Conservation (phyloP, 2,888 invertebrate species). For the Griposia aprilina region DNA sequence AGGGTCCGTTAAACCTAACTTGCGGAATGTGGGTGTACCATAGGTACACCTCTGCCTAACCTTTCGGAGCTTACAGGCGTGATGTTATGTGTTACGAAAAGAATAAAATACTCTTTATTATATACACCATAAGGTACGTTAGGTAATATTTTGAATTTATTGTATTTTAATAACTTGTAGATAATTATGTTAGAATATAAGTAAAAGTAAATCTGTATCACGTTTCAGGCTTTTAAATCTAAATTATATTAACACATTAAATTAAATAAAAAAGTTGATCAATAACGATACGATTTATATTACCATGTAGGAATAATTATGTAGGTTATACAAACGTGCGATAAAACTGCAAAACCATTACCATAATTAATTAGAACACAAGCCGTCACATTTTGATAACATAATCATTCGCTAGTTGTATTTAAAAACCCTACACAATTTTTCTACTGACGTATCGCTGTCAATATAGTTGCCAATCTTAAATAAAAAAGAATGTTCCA, state of each 20-base stretch:
- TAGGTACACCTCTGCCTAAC: not conserved
- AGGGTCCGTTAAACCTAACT: not conserved
- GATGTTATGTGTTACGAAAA: not conserved
- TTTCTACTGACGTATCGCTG: too few species aligned
- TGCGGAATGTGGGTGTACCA: not conserved
- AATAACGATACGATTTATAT: too few species aligned
- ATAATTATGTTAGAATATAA: not conserved
- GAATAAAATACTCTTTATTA: too few species aligned
- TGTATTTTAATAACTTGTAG: not conserved
- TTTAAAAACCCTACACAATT: not conserved
- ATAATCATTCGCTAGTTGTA: not conserved
- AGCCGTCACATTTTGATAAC: not conserved
- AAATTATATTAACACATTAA: not conserved
- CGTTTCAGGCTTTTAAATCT: not conserved
- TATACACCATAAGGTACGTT: not conserved
- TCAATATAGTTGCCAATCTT: not conserved
- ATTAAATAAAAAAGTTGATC: too few species aligned
- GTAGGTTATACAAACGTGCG: not conserved
- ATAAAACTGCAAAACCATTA: not conserved
- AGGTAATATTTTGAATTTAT: too few species aligned
- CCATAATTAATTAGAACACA: not conserved
- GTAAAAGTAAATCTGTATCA: not conserved
- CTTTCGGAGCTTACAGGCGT: not conserved
- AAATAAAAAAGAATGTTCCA: not conserved
- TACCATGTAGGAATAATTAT: not conserved